phyloP scores from a whole-genome alignment of 1,140 invertebrate genomes.

The Dendrolimus punctatus region DNA sequence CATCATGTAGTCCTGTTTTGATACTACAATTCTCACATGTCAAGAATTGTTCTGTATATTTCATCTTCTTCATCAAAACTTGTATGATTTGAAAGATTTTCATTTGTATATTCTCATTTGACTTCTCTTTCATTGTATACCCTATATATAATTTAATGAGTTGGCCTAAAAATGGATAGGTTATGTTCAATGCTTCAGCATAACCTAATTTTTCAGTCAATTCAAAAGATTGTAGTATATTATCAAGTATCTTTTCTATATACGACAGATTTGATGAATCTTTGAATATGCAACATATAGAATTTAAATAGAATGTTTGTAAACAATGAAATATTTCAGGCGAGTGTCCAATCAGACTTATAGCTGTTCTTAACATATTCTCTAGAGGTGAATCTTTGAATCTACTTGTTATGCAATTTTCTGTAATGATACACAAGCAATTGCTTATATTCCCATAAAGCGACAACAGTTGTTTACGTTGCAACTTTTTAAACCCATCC shows the following conservation, averaged over 20 bases:
- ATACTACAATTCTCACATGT: conserved; percentile 54
- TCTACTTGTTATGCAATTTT: conserved; percentile 29
- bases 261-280: conserved; percentile 16
- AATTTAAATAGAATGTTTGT: conserved; percentile 44
- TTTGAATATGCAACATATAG: conserved; percentile 37
- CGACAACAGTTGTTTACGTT: conserved; percentile 25
- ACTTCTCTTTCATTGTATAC: neutral
- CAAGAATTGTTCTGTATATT: conserved; percentile 28
- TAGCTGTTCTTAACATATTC: conserved; percentile 17
- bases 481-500: conserved; percentile 27
- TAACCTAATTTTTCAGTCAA: conserved; percentile 42
- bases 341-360: conserved; percentile 27
- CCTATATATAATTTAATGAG: conserved; percentile 34
- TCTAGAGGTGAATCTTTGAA: conserved; percentile 29
- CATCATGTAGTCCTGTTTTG: conserved; percentile 42
- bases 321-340: conserved; percentile 37
- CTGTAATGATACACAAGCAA: conserved; percentile 38
- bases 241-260: conserved; percentile 31
- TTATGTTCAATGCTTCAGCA: conserved; percentile 19
- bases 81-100: conserved; percentile 36
- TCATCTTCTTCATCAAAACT: conserved; percentile 29
- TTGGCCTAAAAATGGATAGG: conserved; percentile 49
- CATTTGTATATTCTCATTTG: conserved; percentile 11
- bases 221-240: conserved; percentile 26
- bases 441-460: conserved; percentile 45